Evolutionary conservation across 1,140 invertebrate genomes (phyloP).

Genomic region (honey bee (Apis mellifera)): Amel_HAv3.1 CM009940.2:8450501-8451000

Average conservation of each 20-base stretch:
- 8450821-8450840: constrained; percentile 30
- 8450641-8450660: constrained; percentile 54
- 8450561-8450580: constrained; percentile 68
- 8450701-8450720: constrained; percentile 57
- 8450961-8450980: constrained; percentile 62
- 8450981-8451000: constrained; percentile 37
- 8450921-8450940: constrained; percentile 34
- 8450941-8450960: constrained; percentile 49
- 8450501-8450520: constrained; percentile 64
- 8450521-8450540: constrained; percentile 68
- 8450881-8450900: constrained; percentile 63
- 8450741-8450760: constrained; percentile 62
- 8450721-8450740: constrained; percentile 63
- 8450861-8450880: constrained; percentile 66
- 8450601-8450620: constrained; percentile 62
- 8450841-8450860: constrained; percentile 56
- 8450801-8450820: constrained; percentile 61
- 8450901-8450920: constrained; percentile 54
- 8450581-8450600: constrained; percentile 61
- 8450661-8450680: constrained; percentile 56
- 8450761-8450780: constrained; percentile 41
- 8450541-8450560: constrained; percentile 43
- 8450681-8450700: constrained; percentile 52
- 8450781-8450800: constrained; percentile 56
- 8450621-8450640: constrained; percentile 58